Evolutionary conservation across 2,113 vertebrate species (phyloP).

Genomic region (Nanorana parkeri): DNA sequence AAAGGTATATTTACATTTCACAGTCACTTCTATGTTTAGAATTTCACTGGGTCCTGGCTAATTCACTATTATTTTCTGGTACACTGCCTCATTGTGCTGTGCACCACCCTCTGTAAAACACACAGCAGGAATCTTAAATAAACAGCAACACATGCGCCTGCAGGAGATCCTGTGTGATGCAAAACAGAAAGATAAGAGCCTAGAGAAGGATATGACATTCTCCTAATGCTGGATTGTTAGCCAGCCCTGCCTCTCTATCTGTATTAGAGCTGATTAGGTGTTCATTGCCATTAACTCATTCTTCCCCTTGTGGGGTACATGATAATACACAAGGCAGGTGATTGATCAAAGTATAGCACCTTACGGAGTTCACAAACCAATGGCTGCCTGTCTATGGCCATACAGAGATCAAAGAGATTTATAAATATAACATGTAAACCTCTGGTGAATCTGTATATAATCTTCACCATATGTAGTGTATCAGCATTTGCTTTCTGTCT

Average conservation of each 20-base stretch:
- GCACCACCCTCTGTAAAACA: slow-evolving; percentile 33
- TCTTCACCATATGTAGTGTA: no score
- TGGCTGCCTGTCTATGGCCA: no score
- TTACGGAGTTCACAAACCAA: no score
- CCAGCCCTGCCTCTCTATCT: slow-evolving; percentile 14
- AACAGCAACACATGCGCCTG: slow-evolving; percentile 36
- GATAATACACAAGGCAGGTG: no score
- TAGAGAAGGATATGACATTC: slow-evolving; percentile 34
- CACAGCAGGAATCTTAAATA: slow-evolving; percentile 38
- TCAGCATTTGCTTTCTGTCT: no score
- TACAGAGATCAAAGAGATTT: no score
- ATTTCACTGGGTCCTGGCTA: slow-evolving; percentile 21
- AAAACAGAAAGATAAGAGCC: slow-evolving; percentile 38
- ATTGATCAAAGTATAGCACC: no score
- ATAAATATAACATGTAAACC: no score
- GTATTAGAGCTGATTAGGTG: background rate
- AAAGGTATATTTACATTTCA: slow-evolving; percentile 6
- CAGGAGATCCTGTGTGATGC: slow-evolving; percentile 39
- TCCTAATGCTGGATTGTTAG: slow-evolving; percentile 26
- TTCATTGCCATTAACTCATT: slow-evolving; percentile 22
- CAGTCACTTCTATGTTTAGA: slow-evolving; percentile 21
- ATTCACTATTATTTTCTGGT: slow-evolving; percentile 24
- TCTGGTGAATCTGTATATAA: no score
- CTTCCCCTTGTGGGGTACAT: background rate
- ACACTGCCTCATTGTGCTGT: slow-evolving; percentile 24